Base-by-base conservation (phyloP, 2,113 vertebrate genomes). In the Columbina picui region DNA sequence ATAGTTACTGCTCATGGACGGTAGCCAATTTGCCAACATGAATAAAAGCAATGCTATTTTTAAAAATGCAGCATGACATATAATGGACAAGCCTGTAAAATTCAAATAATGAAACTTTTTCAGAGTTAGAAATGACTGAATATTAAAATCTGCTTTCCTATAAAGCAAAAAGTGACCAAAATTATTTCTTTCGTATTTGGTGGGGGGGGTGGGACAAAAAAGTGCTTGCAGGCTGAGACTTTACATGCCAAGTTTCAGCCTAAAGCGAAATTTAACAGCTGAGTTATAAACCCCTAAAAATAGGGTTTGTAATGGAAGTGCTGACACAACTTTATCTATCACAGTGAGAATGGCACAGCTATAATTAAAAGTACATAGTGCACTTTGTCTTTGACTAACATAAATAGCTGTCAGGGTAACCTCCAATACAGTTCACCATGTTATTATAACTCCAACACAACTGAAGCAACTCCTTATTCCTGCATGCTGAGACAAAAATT, bases 201-300 rank as follows among this genome's bases (percentile, higher is more conserved):
- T 7, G 2, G 9, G 22, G 7, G 2, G 7, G 47, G 6, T 21
- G 22, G 26, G 34, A 79, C 29, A 84, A 73, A 55, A 50, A 50
- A 6, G 14, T 61, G 64, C 92, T 95, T 86, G 52, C 64, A 94
- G 94, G 80, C 87, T 95, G 79, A 93, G 56, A 49, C 41, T 93
- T 94, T 96, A 43, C 36, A 84, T 84, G 69, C 92, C 96, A 93
- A 39, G 26, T 80, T 97, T 95, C 91, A 93, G 90, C 97, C 97
- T 97, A 95, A 92, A 97, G 97, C 79, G 0, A 97, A 94, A 90
- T 94, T 91, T 92, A 96, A 93, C 94, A 87, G 84, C 77, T 91
- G 76, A 95, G 86, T 89, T 90, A 88, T 65, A 92, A 96, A 80
- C 47, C 69, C 92, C 97, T 97, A 97, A 97, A 98, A 98, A 97